A percentile compares a stretch with the other conserved stretches of the same genome.
Evolutionary conservation across 2,113 vertebrate species (phyloP).

Genomic region (Cottus gobio): DNA sequence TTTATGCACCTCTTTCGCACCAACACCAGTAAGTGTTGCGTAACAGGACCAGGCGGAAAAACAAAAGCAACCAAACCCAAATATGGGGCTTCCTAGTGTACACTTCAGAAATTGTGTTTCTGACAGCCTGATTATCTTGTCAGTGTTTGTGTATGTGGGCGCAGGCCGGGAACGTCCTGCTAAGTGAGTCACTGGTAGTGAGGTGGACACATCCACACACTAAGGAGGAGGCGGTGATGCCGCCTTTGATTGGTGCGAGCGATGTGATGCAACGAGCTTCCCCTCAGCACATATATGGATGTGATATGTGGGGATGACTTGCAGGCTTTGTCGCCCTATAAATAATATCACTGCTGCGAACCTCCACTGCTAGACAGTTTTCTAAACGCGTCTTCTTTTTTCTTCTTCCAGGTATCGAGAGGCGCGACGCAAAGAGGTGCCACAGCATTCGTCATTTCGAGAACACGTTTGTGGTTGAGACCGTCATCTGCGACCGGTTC

Average conservation of each 20-base stretch:
- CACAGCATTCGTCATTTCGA: conserved; percentile 93
- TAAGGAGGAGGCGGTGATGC: conserved; percentile 71
- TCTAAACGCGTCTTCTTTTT: conserved; percentile 25
- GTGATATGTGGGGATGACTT: conserved; percentile 8
- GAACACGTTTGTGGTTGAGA: conserved; percentile 96
- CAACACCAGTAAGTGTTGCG: conserved; percentile 14
- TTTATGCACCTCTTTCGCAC: conserved; percentile 20
- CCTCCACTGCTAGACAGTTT: background rate
- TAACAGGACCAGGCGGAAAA: conserved; percentile 16
- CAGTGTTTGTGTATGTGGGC: conserved; percentile 57
- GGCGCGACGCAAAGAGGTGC: conserved; percentile 86
- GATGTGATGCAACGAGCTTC: conserved; percentile 62
- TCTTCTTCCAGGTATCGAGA: conserved; percentile 86
- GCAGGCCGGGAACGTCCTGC: conserved; percentile 71
- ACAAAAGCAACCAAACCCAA: conserved; percentile 39
- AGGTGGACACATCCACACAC: conserved; percentile 65
- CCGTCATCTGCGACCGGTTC: conserved; percentile 88
- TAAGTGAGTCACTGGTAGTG: conserved; percentile 72
- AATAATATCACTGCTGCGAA: background rate
- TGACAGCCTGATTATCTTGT: conserved; percentile 41
- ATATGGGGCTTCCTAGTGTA: conserved; percentile 60
- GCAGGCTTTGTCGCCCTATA: background rate
- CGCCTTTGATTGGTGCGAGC: conserved; percentile 46
- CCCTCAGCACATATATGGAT: conserved; percentile 62
- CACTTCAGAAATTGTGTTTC: conserved; percentile 30